Evolutionary conservation across 2,797 vertebrate genomes (phyloP).

Genomic region (Alca torda): DNA sequence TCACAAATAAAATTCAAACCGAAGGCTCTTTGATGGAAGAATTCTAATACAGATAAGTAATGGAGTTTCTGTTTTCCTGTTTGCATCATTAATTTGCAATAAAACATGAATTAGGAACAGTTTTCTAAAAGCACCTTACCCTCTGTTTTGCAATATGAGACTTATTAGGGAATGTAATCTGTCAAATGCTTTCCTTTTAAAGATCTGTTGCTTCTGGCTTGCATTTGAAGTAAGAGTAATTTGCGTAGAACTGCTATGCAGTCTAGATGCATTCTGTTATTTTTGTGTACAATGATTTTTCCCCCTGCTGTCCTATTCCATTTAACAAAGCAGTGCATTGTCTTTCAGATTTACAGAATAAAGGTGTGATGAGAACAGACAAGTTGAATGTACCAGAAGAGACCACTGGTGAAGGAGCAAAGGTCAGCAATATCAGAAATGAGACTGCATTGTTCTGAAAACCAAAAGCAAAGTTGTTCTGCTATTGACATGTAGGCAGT

Average conservation of each 20-base stretch:
- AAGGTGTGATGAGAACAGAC: background rate
- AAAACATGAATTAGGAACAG: constrained; percentile 30
- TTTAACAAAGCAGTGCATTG: background rate
- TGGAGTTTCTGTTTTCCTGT: constrained; percentile 14
- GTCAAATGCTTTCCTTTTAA: constrained; percentile 17
- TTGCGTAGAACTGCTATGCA: background rate
- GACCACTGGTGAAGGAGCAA: background rate
- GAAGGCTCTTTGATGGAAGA: background rate
- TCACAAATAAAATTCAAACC: background rate
- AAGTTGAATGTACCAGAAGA: background rate
- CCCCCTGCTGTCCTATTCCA: background rate
- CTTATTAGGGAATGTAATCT: constrained; percentile 24
- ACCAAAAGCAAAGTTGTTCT: constrained; percentile 1
- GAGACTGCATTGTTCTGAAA: background rate
- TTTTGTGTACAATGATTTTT: background rate
- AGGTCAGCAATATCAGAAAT: background rate
- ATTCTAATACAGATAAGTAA: constrained; percentile 17
- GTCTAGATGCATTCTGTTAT: background rate
- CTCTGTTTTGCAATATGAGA: constrained; percentile 28
- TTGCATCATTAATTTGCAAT: constrained; percentile 40
- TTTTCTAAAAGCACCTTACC: constrained; percentile 1
- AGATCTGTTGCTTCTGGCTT: constrained; percentile 14
- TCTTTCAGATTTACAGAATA: constrained; percentile 21
- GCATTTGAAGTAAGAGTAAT: constrained; percentile 20
- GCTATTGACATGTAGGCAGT: background rate